A percentile compares a stretch with the other conserved stretches of the same genome.
These are phyloP conservation scores for Trissolcus brochymenae DNA, from an alignment of 2,888 invertebrate species.

Conservation along the genomic window DNA sequence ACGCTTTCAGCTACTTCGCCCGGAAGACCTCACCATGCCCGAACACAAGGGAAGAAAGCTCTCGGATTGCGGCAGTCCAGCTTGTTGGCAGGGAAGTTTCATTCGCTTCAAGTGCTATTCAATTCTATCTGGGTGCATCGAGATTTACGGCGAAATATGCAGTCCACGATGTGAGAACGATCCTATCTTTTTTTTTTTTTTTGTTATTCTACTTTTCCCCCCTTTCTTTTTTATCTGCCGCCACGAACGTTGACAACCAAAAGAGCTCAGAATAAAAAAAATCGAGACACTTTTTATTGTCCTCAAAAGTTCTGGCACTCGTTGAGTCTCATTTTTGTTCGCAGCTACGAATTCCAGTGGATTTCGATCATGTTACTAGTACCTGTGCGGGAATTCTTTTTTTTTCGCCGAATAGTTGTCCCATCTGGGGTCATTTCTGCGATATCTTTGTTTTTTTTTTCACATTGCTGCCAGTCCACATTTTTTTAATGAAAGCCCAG, in stretches of 20 bases:
- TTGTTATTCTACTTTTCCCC: conserved; percentile 4
- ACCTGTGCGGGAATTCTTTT: background rate
- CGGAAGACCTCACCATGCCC: conserved; percentile 71
- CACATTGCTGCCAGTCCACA: no score
- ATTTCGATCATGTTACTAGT: no score
- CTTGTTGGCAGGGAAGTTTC: conserved; percentile 77
- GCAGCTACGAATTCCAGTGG: conserved; percentile 5
- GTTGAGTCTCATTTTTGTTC: conserved; percentile 13
- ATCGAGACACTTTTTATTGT: conserved; percentile 18
- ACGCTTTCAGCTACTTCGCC: conserved; percentile 73
- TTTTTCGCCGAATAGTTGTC: background rate
- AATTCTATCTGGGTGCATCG: conserved; percentile 75
- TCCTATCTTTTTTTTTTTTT: conserved; percentile 19
- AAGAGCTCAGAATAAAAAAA: conserved; percentile 14
- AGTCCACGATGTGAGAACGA: conserved; percentile 47
- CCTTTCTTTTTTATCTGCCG: background rate
- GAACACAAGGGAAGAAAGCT: conserved; percentile 73
- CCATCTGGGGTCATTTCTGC: background rate
- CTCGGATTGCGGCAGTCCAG: conserved; percentile 76
- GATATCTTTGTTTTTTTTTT: no score
- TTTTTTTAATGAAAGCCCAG: no score
- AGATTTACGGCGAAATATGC: conserved; percentile 51
- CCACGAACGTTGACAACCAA: conserved; percentile 18
- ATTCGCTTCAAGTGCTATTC: conserved; percentile 76
- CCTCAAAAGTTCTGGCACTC: conserved; percentile 23